Conservation (phyloP, 2,113 vertebrate genomes). For the Dromaius novaehollandiae region DNA sequence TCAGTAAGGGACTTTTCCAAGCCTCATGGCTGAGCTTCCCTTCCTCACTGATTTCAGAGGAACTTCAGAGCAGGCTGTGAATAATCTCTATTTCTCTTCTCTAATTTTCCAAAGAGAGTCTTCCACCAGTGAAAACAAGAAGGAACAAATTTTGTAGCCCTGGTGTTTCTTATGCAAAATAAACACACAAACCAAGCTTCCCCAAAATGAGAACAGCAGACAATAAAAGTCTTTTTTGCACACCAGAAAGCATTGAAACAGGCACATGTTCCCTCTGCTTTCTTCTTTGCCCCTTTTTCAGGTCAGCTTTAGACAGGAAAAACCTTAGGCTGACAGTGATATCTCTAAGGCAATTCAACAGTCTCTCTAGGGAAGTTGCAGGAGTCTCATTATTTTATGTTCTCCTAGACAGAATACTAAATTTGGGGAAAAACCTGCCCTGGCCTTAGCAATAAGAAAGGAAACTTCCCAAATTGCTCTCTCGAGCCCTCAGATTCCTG, state of each 20-base stretch:
- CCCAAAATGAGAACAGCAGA: background rate
- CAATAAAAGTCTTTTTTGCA: background rate
- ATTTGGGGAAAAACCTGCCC: conserved; percentile 36
- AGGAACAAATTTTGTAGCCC: background rate
- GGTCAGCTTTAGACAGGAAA: conserved; percentile 22
- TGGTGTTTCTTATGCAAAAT: background rate
- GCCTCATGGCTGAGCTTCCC: background rate
- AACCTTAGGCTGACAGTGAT: background rate
- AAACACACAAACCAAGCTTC: background rate
- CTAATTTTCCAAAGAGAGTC: background rate
- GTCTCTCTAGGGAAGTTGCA: conserved; percentile 12
- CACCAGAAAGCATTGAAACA: background rate
- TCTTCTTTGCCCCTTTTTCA: conserved; percentile 6
- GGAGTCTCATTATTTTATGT: conserved; percentile 61
- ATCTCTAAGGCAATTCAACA: conserved; percentile 41
- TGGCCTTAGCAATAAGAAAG: conserved; percentile 16
- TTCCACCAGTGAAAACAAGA: background rate
- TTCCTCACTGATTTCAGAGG: background rate
- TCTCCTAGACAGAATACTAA: conserved; percentile 50
- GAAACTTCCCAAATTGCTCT: conserved; percentile 48
- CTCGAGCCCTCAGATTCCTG: background rate
- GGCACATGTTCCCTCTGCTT: background rate
- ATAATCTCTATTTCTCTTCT: background rate
- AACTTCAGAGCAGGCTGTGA: background rate
- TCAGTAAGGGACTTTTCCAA: background rate